A percentile compares a stretch with the other conserved stretches of the same genome.
phyloP scores from a whole-genome alignment of 2,797 vertebrate genomes.

The Myotis daubentonii region DNA sequence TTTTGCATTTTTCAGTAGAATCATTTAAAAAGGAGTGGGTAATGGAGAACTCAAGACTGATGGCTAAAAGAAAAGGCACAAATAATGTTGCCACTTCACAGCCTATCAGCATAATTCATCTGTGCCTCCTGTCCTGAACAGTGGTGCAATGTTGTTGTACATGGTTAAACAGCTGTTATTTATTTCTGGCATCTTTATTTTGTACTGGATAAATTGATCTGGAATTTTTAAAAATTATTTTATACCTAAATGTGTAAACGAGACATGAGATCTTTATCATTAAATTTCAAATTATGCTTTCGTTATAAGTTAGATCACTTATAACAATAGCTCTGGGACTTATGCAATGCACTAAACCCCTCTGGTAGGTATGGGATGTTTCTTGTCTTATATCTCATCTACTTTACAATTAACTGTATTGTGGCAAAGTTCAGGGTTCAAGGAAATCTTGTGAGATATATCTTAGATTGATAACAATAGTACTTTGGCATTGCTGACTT shows the following conservation, averaged over 20 bases:
- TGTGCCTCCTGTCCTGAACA: constrained; percentile 6
- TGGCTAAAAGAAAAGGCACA: constrained; percentile 58
- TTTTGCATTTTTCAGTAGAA: constrained; percentile 70
- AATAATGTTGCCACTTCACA: constrained; percentile 38
- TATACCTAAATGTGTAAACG: constrained; percentile 12
- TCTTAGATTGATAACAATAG: not conserved
- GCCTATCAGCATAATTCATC: constrained; percentile 48
- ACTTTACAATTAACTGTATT: not conserved
- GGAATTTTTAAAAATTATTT: constrained; percentile 2
- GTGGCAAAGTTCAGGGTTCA: not conserved
- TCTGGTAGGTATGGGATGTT: not conserved
- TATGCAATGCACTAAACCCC: not conserved
- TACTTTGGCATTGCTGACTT: not conserved
- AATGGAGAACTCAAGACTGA: constrained; percentile 53
- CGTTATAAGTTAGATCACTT: not conserved
- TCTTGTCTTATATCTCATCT: not conserved
- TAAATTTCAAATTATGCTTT: not conserved
- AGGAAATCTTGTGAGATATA: not conserved
- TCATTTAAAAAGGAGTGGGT: constrained; percentile 64
- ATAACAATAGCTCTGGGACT: not conserved
- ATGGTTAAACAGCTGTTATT: constrained; percentile 21
- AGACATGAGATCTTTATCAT: not conserved
- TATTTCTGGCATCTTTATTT: constrained; percentile 49
- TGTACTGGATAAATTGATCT: not conserved
- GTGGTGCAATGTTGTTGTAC: not conserved